These are phyloP conservation scores for Plutella xylostella DNA, from an alignment of 2,888 invertebrate species.

Conservation along the genomic window DNA sequence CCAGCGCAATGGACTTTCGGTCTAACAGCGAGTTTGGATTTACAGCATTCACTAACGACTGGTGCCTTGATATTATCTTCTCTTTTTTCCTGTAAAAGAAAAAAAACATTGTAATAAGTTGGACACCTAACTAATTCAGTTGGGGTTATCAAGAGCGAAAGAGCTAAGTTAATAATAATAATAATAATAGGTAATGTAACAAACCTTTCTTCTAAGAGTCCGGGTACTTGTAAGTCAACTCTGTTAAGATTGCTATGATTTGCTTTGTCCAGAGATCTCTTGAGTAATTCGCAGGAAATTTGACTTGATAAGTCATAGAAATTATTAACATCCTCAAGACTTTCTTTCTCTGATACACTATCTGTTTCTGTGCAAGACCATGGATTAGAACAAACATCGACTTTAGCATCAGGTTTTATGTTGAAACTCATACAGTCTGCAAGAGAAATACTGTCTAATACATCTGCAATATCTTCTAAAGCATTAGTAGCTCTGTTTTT, in stretches of 20 bases:
- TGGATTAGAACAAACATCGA: constrained; percentile 33
- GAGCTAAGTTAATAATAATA: not conserved
- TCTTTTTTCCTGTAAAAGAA: constrained; percentile 57
- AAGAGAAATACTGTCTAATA: constrained; percentile 48
- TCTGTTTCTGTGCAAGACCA: constrained; percentile 38
- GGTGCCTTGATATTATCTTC: constrained; percentile 41
- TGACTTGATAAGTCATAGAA: not conserved
- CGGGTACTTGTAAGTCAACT: not conserved
- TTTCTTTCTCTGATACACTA: constrained; percentile 48
- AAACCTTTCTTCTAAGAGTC: not conserved
- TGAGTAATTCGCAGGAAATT: not conserved
- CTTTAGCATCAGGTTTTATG: constrained; percentile 18
- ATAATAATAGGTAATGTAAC: not conserved
- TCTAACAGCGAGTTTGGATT: constrained; percentile 60
- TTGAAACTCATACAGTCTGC: constrained; percentile 35
- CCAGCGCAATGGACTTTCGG: constrained; percentile 67
- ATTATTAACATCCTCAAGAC: constrained; percentile 31
- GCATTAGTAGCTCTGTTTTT: constrained; percentile 22
- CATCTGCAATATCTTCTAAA: constrained; percentile 31
- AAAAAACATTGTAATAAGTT: not conserved
- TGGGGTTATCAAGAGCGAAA: too few relatives aligned
- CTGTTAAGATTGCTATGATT: too few relatives aligned
- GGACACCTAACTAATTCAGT: too few relatives aligned
- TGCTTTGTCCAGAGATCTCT: not conserved
- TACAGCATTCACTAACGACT: constrained; percentile 56